These are phyloP conservation scores for Euphonia xanthogaster DNA, from an alignment of 2,797 vertebrate species.

Conservation along the genomic window DNA sequence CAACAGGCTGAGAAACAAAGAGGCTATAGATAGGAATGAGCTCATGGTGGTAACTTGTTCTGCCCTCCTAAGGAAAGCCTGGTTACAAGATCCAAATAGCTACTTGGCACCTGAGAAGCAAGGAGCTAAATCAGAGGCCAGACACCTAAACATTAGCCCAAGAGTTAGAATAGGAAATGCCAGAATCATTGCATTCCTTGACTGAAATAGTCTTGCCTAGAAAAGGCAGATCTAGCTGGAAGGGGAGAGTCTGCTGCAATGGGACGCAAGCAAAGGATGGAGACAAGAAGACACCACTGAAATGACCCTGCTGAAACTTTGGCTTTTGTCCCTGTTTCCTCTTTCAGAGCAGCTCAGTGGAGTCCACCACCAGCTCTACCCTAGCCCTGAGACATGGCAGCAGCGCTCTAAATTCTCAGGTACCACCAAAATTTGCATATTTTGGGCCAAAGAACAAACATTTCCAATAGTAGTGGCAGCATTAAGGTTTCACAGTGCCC, in stretches of 20 bases:
- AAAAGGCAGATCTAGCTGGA: background rate
- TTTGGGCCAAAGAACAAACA: background rate
- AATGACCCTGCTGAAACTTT: background rate
- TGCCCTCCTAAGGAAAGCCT: background rate
- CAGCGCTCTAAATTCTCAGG: background rate
- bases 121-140: background rate
- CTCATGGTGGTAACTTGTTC: background rate
- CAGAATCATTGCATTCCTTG: background rate
- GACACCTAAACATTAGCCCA: background rate
- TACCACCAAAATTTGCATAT: background rate
- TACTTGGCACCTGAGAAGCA: background rate
- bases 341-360: background rate
- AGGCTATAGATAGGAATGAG: background rate
- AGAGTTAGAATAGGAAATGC: background rate
- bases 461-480: background rate
- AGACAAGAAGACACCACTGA: background rate
- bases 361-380: background rate
- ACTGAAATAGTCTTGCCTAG: background rate
- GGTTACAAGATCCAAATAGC: background rate
- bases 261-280: background rate
- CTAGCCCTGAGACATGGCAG: accelerated
- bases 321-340: background rate
- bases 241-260: background rate
- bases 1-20: background rate
- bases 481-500: background rate